Percentiles rank a stretch among this genome's conserved stretches.
Evolutionary conservation across 2,113 vertebrate species (phyloP).

Genomic region (Pseudopodoces humilis): DNA sequence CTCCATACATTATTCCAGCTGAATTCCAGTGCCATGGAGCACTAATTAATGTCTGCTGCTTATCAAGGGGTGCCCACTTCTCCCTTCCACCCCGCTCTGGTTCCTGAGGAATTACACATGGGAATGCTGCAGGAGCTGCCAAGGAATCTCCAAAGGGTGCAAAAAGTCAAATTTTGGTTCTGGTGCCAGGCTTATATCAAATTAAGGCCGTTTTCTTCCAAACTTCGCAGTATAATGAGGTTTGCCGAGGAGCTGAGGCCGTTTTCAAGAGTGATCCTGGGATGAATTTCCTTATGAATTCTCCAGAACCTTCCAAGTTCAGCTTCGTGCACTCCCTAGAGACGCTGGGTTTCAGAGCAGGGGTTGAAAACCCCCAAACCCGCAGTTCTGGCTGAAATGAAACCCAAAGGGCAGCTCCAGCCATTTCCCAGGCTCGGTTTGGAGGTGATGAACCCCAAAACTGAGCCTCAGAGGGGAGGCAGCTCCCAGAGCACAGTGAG

Average conservation of each 20-base stretch:
- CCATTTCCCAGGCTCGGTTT: neutral
- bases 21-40: slow-evolving; percentile 3
- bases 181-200: neutral
- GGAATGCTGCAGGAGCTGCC: neutral
- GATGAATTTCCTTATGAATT: neutral
- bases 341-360: accelerated
- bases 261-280: neutral
- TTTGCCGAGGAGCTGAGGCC: neutral
- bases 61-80: neutral
- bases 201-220: neutral
- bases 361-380: neutral
- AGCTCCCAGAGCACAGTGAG: accelerated
- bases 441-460: accelerated
- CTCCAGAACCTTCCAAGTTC: neutral
- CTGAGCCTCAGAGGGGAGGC: neutral
- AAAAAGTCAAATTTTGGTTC: neutral
- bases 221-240: neutral
- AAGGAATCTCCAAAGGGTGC: neutral
- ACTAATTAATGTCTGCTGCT: slow-evolving; percentile 63
- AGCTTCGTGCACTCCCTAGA: neutral
- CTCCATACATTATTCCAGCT: slow-evolving; percentile 54
- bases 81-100: neutral
- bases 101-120: neutral
- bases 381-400: neutral
- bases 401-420: neutral